phyloP scores from a whole-genome alignment of 2,888 invertebrate genomes.

The Netelia melanura region DNA sequence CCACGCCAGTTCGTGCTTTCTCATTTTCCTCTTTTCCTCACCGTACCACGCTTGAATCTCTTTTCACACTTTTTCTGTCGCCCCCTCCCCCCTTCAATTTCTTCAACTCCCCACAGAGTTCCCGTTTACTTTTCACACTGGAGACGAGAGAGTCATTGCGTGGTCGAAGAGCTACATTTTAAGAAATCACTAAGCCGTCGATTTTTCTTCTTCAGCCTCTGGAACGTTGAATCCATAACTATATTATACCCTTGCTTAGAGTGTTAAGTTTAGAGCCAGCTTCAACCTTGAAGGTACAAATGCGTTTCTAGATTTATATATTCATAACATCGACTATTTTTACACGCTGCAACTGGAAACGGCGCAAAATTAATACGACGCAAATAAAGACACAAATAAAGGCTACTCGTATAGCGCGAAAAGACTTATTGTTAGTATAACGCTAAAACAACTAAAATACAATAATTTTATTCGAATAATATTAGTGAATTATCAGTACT shows the following conservation, averaged over 20 bases:
- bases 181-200: background rate
- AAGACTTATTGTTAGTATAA: background rate
- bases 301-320: too few relatives aligned
- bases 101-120: background rate
- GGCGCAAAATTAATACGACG: background rate
- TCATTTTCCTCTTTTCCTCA: background rate
- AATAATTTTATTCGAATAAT: too few relatives aligned
- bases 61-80: background rate
- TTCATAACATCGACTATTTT: background rate
- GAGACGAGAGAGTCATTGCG: background rate
- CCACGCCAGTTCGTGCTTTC: background rate
- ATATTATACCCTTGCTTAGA: background rate
- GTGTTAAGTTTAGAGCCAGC: background rate
- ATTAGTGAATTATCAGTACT: too few relatives aligned
- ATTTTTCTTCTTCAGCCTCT: conserved; percentile 6
- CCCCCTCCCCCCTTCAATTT: background rate
- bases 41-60: background rate
- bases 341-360: background rate
- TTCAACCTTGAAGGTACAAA: background rate
- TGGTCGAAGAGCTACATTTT: conserved; percentile 33
- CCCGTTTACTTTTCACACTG: background rate
- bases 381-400: background rate
- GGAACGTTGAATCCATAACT: background rate
- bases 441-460: too few relatives aligned
- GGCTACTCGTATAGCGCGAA: background rate